Percentiles rank a stretch among this genome's conserved stretches.
phyloP scores from a whole-genome alignment of 2,113 vertebrate species.

The Gracilinanus agilis region DNA sequence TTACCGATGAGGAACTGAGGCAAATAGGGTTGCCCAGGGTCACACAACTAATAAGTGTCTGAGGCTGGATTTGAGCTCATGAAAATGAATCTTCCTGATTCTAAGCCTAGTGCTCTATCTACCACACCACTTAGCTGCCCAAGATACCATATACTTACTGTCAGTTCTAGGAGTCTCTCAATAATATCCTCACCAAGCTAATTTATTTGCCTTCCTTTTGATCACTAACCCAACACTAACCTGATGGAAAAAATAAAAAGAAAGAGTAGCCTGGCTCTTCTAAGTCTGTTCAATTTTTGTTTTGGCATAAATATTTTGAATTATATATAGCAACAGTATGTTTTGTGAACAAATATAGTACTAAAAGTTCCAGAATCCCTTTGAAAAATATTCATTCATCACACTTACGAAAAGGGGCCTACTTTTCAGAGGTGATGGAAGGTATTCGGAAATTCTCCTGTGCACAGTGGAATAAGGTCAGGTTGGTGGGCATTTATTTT shows the following conservation, averaged over 20 bases:
- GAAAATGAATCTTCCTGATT: too few relatives aligned
- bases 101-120: too few relatives aligned
- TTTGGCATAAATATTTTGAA: constrained; percentile 48
- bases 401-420: constrained; percentile 27
- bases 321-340: constrained; percentile 45
- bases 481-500: constrained; percentile 51
- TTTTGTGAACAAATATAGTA: constrained; percentile 45
- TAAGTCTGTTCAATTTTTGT: background rate
- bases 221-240: background rate
- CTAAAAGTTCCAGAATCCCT: constrained; percentile 54
- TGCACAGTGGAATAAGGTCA: constrained; percentile 41
- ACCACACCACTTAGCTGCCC: too few relatives aligned
- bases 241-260: background rate
- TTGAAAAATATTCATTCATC: constrained; percentile 56
- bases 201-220: background rate
- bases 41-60: too few relatives aligned
- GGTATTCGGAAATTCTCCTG: constrained; percentile 32
- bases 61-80: too few relatives aligned
- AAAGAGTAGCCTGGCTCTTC: background rate
- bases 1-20: too few relatives aligned
- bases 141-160: background rate
- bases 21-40: too few relatives aligned
- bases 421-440: constrained; percentile 47
- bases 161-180: background rate
- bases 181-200: background rate